Conservation (phyloP, 1,140 invertebrate species). For the Megathymus violae region DNA sequence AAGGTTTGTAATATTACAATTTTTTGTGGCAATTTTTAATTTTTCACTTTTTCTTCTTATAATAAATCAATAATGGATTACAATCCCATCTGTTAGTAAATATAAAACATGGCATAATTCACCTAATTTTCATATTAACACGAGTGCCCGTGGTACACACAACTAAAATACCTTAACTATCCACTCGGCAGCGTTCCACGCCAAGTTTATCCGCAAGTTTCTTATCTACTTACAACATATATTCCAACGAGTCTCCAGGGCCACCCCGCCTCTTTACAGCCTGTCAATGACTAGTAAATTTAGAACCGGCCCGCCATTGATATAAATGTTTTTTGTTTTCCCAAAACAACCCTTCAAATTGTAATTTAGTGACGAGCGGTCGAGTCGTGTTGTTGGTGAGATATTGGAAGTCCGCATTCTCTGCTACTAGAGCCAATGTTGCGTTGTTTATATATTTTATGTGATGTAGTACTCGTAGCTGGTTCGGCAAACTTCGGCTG, state of each 20-base stretch:
- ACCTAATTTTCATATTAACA: no score
- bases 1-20: no score
- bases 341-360: conserved; percentile 79
- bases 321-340: conserved; percentile 83
- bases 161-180: no score
- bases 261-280: conserved; percentile 71
- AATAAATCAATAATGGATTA: no score
- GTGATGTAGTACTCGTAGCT: no score
- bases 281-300: conserved; percentile 83
- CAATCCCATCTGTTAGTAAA: no score
- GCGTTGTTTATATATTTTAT: background rate
- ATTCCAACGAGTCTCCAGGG: conserved; percentile 70
- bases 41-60: no score
- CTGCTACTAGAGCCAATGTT: background rate
- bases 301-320: conserved; percentile 79
- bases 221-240: conserved; percentile 70
- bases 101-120: no score
- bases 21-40: no score
- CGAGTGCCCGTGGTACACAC: no score
- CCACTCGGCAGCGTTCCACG: no score
- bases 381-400: conserved; percentile 37
- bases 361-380: conserved; percentile 72
- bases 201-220: conserved; percentile 65
- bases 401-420: conserved; percentile 17
- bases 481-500: no score